phyloP scores from a whole-genome alignment of 2,888 invertebrate genomes.

The Xestobium rufovillosum region DNA sequence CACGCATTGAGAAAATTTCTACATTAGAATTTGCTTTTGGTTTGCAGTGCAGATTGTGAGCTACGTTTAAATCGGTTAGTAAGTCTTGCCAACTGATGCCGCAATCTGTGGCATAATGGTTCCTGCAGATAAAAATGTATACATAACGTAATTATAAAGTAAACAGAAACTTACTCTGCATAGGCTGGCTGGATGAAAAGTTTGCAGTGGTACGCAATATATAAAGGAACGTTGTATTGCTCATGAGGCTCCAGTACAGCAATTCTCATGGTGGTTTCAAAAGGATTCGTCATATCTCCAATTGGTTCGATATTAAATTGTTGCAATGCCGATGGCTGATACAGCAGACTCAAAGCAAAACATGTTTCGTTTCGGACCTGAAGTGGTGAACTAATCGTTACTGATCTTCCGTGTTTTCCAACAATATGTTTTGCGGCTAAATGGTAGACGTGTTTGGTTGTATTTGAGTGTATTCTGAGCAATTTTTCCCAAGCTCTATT shows the following conservation, averaged over 20 bases:
- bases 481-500: constrained; percentile 57
- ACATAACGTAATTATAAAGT: too few species aligned
- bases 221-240: constrained; percentile 66
- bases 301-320: constrained; percentile 55
- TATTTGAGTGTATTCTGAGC: constrained; percentile 53
- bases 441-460: constrained; percentile 53
- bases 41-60: constrained; percentile 61
- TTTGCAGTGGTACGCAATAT: constrained; percentile 74
- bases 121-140: constrained; percentile 45
- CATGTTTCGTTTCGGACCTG: constrained; percentile 73
- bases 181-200: constrained; percentile 67
- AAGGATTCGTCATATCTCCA: constrained; percentile 65
- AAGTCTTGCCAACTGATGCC: constrained; percentile 79
- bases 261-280: constrained; percentile 65
- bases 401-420: constrained; percentile 46
- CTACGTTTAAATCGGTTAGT: constrained; percentile 55
- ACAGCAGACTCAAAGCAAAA: constrained; percentile 65
- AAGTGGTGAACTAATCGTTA: constrained; percentile 66
- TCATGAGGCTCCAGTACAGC: constrained; percentile 67
- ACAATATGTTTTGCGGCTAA: constrained; percentile 61
- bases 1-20: constrained; percentile 61
- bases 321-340: constrained; percentile 63
- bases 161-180: constrained; percentile 61
- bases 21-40: constrained; percentile 54
- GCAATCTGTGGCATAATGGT: constrained; percentile 61